Conservation (phyloP, 2,797 vertebrate genomes). For the Anguilla anguilla region DNA sequence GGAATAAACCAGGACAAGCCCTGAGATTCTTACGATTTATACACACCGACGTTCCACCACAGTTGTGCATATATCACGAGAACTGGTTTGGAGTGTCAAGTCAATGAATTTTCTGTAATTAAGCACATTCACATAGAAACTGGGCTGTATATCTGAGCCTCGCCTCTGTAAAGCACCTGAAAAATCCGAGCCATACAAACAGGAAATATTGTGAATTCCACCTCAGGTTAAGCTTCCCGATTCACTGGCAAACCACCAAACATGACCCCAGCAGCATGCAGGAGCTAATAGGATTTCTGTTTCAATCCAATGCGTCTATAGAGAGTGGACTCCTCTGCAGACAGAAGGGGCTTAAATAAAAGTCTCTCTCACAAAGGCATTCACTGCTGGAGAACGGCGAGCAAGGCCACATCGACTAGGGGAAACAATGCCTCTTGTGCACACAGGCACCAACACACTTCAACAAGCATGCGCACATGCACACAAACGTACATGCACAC, state of each 20-base stretch:
- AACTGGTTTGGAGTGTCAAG: neutral
- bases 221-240: constrained; percentile 4
- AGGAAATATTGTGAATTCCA: neutral
- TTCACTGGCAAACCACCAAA: neutral
- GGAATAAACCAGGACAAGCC: constrained; percentile 22
- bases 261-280: neutral
- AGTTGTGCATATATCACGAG: neutral
- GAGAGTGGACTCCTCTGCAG: neutral
- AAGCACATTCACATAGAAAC: neutral
- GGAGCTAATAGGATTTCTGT: constrained; percentile 21
- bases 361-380: constrained; percentile 5
- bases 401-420: constrained; percentile 12
- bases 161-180: neutral
- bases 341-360: constrained; percentile 15
- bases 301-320: constrained; percentile 8
- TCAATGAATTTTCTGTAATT: neutral
- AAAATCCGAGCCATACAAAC: neutral
- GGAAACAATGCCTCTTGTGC: neutral
- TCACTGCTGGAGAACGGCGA: neutral
- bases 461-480: neutral
- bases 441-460: neutral
- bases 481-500: neutral
- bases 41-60: neutral
- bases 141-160: neutral
- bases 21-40: neutral